Conservation (phyloP, 2,113 vertebrate genomes). For the Peromyscus polionotus region DNA sequence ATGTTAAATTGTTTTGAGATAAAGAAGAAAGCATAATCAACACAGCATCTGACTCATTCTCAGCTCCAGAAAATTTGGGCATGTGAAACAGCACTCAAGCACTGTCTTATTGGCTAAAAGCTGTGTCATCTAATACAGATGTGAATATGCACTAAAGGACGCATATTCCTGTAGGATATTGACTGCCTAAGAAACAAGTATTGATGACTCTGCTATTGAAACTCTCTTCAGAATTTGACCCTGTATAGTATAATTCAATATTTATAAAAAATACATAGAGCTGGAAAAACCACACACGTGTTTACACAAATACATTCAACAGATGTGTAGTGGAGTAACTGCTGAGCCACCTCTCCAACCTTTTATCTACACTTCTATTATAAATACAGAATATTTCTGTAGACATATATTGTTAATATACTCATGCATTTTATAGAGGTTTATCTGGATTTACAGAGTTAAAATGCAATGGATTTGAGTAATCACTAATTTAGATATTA, state of each 20-base stretch:
- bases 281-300: background rate
- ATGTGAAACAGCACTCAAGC: background rate
- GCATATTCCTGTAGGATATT: fast-evolving
- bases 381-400: background rate
- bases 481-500: conserved; percentile 2
- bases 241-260: background rate
- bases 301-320: background rate
- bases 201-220: background rate
- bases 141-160: background rate
- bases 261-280: background rate
- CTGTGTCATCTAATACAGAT: background rate
- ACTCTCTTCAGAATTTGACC: background rate
- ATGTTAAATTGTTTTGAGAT: background rate
- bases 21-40: background rate
- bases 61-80: background rate
- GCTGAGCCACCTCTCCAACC: background rate
- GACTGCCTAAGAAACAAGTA: background rate
- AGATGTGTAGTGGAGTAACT: background rate
- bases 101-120: background rate
- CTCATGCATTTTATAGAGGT: background rate
- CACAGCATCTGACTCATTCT: background rate
- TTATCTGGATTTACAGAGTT: background rate
- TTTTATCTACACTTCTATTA: background rate
- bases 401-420: background rate
- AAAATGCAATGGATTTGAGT: conserved; percentile 15